Percentiles rank a stretch among this genome's conserved stretches.
Evolutionary conservation across 2,797 vertebrate species (phyloP).

Genomic region (Simalia tracyae): DNA sequence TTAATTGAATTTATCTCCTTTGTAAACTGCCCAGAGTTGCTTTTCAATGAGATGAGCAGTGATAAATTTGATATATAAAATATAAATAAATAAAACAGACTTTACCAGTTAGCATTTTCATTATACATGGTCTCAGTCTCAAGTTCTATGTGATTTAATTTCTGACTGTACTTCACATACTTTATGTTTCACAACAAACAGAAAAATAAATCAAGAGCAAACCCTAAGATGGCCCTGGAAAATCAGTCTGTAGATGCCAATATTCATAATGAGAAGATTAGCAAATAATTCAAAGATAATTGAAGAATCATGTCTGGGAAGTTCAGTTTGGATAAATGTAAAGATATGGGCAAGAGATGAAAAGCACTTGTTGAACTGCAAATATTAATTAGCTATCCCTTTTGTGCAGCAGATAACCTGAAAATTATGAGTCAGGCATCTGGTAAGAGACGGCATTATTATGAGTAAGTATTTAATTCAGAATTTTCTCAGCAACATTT

Average conservation of each 20-base stretch:
- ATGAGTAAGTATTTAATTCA: constrained; percentile 36
- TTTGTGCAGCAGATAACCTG: constrained; percentile 36
- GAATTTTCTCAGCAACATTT: constrained; percentile 53
- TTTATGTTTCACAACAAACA: neutral
- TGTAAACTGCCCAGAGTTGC: too few relatives aligned
- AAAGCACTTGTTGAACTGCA: constrained; percentile 48
- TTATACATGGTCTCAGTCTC: neutral
- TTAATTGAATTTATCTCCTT: too few relatives aligned
- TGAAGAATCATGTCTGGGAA: constrained; percentile 41
- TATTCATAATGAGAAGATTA: constrained; percentile 40
- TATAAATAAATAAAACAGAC: too few relatives aligned
- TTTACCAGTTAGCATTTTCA: neutral
- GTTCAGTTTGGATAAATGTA: constrained; percentile 41
- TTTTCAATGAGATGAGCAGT: too few relatives aligned
- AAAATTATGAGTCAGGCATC: constrained; percentile 54
- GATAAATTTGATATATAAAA: too few relatives aligned
- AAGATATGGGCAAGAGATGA: constrained; percentile 26
- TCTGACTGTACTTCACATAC: fast-evolving
- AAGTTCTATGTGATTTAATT: neutral
- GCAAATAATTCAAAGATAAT: constrained; percentile 46
- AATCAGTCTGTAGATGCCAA: constrained; percentile 25
- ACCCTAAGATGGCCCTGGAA: neutral
- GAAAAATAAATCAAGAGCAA: constrained; percentile 6
- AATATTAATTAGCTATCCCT: constrained; percentile 40
- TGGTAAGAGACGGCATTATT: constrained; percentile 37